Conservation (phyloP, 2,113 vertebrate species). For the Pseudopodoces humilis region DNA sequence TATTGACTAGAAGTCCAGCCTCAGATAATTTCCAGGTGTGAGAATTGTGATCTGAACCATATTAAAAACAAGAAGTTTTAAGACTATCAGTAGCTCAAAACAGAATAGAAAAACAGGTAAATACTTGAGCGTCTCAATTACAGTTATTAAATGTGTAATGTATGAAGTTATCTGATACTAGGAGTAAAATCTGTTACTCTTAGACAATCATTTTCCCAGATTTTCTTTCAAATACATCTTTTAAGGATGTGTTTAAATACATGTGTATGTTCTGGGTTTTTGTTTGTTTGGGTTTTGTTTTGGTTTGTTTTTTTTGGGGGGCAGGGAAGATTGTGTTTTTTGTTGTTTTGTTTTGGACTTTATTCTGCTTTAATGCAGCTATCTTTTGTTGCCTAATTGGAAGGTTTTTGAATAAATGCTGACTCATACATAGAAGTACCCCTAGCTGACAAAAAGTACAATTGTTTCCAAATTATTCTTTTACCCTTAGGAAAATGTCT, state of each 20-base stretch:
- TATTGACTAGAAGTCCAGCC: neutral
- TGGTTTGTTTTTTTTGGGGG: no score
- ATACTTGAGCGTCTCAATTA: neutral
- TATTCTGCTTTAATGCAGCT: neutral
- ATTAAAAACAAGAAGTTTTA: neutral
- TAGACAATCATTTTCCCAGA: neutral
- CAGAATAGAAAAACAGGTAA: neutral
- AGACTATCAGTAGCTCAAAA: neutral
- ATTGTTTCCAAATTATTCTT: neutral
- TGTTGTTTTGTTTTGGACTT: neutral
- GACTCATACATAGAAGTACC: neutral
- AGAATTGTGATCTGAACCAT: neutral
- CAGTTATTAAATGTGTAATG: neutral
- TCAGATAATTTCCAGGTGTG: neutral
- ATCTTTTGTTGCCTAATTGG: neutral
- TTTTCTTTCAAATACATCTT: neutral
- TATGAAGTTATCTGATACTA: neutral
- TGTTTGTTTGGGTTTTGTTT: neutral
- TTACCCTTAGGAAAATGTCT: neutral
- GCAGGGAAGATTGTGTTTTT: accelerated
- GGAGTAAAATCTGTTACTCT: neutral
- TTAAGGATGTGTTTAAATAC: neutral
- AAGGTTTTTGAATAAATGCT: neutral
- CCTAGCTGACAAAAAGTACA: neutral
- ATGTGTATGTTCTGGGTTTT: neutral